These are phyloP conservation scores for Acronicta aceris DNA, from an alignment of 2,888 invertebrate species.

Conservation along the genomic window DNA sequence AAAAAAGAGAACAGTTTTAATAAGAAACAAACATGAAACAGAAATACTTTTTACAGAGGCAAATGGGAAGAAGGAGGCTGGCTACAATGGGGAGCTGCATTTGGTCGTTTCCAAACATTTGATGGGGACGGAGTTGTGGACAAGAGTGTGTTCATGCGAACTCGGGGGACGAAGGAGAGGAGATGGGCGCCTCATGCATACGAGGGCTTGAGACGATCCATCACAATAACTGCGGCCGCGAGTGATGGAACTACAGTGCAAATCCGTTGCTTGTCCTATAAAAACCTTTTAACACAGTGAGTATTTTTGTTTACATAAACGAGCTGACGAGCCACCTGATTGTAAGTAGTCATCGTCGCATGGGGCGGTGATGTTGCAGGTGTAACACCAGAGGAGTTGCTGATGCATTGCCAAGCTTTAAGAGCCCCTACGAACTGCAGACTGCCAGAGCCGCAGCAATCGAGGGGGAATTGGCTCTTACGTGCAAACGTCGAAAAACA, in stretches of 20 bases:
- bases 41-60: conserved; percentile 63
- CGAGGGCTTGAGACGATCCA: conserved; percentile 67
- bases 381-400: too few relatives aligned
- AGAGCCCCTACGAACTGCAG: too few relatives aligned
- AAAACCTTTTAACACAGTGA: conserved; percentile 88
- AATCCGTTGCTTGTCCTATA: conserved; percentile 86
- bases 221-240: conserved; percentile 77
- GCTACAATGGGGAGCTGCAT: conserved; percentile 90
- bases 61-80: conserved; percentile 84
- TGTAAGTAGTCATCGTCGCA: too few relatives aligned
- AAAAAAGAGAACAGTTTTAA: too few relatives aligned
- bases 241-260: conserved; percentile 89
- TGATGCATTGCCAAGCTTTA: too few relatives aligned
- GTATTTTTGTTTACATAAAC: conserved; percentile 57
- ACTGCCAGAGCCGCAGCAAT: too few relatives aligned
- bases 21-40: too few relatives aligned
- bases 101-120: conserved; percentile 88
- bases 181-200: conserved; percentile 75
- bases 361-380: too few relatives aligned
- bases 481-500: too few relatives aligned
- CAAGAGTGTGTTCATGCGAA: conserved; percentile 77
- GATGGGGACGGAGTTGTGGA: conserved; percentile 73
- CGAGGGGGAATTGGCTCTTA: too few relatives aligned
- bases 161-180: conserved; percentile 86
- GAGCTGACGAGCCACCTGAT: too few relatives aligned